phyloP scores from a whole-genome alignment of 2,888 invertebrate species.

The Teinopalpus imperialis region DNA sequence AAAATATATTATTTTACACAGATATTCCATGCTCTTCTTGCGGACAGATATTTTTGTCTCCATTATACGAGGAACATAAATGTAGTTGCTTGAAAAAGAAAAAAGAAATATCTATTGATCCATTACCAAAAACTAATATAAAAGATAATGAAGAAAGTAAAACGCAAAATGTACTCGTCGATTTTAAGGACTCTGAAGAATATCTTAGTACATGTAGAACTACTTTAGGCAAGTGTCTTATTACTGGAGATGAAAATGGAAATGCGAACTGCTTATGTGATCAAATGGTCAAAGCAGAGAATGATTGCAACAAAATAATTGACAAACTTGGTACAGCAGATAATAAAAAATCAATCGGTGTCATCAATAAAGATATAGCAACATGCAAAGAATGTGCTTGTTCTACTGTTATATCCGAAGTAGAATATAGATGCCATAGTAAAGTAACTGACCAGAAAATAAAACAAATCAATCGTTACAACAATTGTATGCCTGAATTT shows the following conservation, averaged over 20 bases:
- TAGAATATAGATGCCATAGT: constrained; percentile 5
- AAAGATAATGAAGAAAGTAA: constrained; percentile 21
- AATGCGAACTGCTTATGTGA: constrained; percentile 50
- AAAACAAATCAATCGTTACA: constrained; percentile 25
- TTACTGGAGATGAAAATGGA: constrained; percentile 37
- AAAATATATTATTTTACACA: too few species aligned
- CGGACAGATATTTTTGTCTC: background rate
- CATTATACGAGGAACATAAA: constrained; percentile 5
- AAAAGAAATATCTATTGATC: background rate
- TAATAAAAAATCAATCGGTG: background rate
- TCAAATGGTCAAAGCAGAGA: constrained; percentile 42
- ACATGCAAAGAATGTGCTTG: constrained; percentile 50
- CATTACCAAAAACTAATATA: background rate
- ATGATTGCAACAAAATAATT: constrained; percentile 34
- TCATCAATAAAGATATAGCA: background rate
- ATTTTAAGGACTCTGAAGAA: constrained; percentile 30
- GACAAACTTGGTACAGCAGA: constrained; percentile 19
- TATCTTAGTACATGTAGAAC: constrained; percentile 43
- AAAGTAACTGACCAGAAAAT: constrained; percentile 6
- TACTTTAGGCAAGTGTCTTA: constrained; percentile 51
- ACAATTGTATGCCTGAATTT: constrained; percentile 40
- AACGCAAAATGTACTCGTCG: constrained; percentile 16
- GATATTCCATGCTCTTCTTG: background rate
- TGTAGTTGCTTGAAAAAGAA: background rate
- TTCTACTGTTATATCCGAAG: constrained; percentile 27